Base-by-base conservation (phyloP, 2,888 invertebrate species). In the Drosophila cognata region DNA sequence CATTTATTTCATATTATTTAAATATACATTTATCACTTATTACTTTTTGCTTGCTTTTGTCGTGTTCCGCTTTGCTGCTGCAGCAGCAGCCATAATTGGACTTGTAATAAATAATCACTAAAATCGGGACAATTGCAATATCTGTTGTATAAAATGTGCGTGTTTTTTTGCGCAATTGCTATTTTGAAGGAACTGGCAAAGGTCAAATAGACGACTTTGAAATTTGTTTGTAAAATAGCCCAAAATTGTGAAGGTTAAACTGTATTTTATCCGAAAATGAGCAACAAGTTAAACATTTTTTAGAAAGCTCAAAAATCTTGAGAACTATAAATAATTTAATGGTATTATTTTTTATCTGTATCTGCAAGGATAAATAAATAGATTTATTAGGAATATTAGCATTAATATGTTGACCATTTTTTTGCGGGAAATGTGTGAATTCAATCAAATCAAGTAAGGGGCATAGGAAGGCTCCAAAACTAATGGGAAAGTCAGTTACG, bases 61-160 rank as follows among this genome's bases (percentile, higher is more conserved):
- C 56, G 59, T 73, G 46, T 70, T 71, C 64, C 67, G 73, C 61
- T 64, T 73, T 69, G 61, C 25, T 41, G 61, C 51, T 50, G 61
- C 31, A 18, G 31, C 63, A 53, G 61, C 62, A 31, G 36, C 48
- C 48, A 48, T 69, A 60, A 41, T 58, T 65, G 25, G 28, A 31
- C 43, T 50, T 50, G 60, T 51, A 51, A 51, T n/a, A n/a, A 31
- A 31, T 31, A n/a, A 35, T 29, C 38, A 29, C 48, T 36, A 8
- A n/a, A 41, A 38, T 36, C 35, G 58, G 51, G 28, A 61, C 35
- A 10, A n/a, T 1, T 21, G 43, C 5, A 11, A 21, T 7, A 46
- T 7, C 21, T 7, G 13, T 7, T 21, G 1, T 21, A 46, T 7
- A 21, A 4, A 46, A 41, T 0, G 21, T 21, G 21, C 16, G 11